A percentile compares a stretch with the other conserved stretches of the same genome.
phyloP scores from a whole-genome alignment of 2,797 vertebrate species.

The Calcarius lapponicus region DNA sequence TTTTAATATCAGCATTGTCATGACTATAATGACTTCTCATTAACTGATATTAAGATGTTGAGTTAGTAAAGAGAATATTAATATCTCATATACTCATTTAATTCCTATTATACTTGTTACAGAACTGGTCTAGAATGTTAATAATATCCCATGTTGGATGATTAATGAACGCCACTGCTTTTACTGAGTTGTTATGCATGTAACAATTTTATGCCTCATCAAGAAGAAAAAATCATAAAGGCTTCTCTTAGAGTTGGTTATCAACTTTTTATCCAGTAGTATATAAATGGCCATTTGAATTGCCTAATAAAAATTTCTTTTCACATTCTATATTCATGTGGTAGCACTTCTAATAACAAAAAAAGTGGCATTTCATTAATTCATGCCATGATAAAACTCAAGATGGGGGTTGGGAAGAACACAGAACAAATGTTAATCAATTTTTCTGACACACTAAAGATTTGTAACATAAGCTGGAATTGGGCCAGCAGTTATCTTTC shows the following conservation, averaged over 20 bases:
- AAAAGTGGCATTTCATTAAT: neutral
- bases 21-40: neutral
- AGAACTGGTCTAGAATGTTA: neutral
- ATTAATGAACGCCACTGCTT: neutral
- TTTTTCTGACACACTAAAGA: neutral
- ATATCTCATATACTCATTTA: neutral
- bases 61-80: neutral
- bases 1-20: neutral
- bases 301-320: constrained; percentile 16
- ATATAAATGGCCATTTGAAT: constrained; percentile 1
- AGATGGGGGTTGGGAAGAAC: neutral
- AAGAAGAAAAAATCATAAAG: constrained; percentile 45
- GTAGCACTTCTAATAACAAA: constrained; percentile 6
- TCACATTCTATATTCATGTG: neutral
- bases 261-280: neutral
- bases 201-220: constrained; percentile 44
- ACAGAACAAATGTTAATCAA: neutral
- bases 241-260: neutral
- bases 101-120: neutral
- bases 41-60: neutral
- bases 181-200: constrained; percentile 37
- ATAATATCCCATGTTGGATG: constrained; percentile 7
- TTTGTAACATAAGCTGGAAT: neutral
- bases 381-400: neutral
- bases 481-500: neutral